Conservation (phyloP, 1,140 invertebrate species). For the Euschistus heros region DNA sequence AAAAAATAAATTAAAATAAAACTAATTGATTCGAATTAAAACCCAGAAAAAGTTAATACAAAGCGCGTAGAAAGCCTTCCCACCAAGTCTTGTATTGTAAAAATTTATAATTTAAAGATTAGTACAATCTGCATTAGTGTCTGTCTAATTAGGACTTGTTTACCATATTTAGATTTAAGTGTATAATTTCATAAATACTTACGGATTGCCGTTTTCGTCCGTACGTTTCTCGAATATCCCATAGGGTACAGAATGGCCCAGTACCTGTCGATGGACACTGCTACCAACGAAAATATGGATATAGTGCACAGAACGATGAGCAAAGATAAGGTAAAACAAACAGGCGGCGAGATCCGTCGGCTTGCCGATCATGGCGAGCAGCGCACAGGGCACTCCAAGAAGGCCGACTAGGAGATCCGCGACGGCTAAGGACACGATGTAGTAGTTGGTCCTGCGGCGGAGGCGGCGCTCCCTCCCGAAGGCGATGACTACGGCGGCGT, state of each 20-base stretch:
- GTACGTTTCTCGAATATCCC: conserved; percentile 76
- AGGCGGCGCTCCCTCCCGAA: conserved; percentile 65
- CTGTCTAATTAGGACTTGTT: too few species aligned
- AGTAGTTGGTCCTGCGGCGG: conserved; percentile 76
- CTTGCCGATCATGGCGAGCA: conserved; percentile 61
- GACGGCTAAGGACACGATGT: conserved; percentile 76
- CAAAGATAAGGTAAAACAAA: conserved; percentile 74
- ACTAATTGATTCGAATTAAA: too few species aligned
- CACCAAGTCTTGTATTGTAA: too few species aligned
- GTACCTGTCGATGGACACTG: conserved; percentile 81
- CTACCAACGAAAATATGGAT: conserved; percentile 82
- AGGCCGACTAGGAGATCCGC: conserved; percentile 73
- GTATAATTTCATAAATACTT: conserved; percentile 36
- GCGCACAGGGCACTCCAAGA: conserved; percentile 73
- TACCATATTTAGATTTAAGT: too few species aligned
- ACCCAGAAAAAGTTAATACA: too few species aligned
- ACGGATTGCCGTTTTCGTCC: conserved; percentile 73
- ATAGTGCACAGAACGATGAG: conserved; percentile 81
- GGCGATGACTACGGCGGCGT: conserved; percentile 73
- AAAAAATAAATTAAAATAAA: too few species aligned
- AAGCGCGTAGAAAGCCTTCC: too few species aligned
- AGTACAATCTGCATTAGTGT: too few species aligned
- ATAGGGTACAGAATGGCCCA: conserved; percentile 86
- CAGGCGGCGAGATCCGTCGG: conserved; percentile 69
- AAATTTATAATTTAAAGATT: too few species aligned